These are phyloP conservation scores for Drosophila falleni DNA, from an alignment of 2,888 invertebrate species.

Conservation along the genomic window DNA sequence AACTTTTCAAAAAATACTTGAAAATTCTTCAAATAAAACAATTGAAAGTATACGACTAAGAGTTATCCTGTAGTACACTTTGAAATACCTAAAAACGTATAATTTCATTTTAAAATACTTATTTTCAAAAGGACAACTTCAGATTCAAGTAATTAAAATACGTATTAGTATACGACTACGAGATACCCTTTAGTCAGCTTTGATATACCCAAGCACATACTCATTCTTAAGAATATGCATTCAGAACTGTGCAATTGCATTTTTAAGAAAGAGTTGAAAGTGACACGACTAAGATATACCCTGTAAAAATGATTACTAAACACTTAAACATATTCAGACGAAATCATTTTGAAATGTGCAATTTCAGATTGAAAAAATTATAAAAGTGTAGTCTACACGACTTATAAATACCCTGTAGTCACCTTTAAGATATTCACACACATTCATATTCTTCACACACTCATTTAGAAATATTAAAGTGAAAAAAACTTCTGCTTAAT, in stretches of 20 bases:
- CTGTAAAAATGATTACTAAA: too few relatives aligned
- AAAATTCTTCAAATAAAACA: neutral
- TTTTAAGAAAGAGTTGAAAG: too few relatives aligned
- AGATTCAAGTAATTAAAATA: neutral
- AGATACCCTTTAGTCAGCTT: neutral
- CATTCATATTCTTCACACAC: too few relatives aligned
- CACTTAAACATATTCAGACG: neutral
- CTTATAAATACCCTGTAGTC: neutral
- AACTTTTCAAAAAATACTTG: neutral
- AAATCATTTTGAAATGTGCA: neutral
- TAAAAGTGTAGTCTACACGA: neutral
- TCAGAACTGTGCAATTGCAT: too few relatives aligned
- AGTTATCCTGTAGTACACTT: neutral
- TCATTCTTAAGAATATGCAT: too few relatives aligned
- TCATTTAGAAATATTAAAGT: too few relatives aligned
- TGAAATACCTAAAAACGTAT: neutral
- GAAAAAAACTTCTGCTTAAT: too few relatives aligned
- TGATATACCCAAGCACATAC: neutral
- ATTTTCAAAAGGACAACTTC: neutral
- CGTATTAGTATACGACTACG: neutral
- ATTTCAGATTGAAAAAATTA: neutral
- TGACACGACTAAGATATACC: too few relatives aligned
- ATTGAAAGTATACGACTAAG: neutral
- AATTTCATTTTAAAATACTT: neutral
- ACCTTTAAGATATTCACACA: too few relatives aligned